Evolutionary conservation across 2,113 vertebrate genomes (phyloP).

Genomic region (Malaclemys terrapin): DNA sequence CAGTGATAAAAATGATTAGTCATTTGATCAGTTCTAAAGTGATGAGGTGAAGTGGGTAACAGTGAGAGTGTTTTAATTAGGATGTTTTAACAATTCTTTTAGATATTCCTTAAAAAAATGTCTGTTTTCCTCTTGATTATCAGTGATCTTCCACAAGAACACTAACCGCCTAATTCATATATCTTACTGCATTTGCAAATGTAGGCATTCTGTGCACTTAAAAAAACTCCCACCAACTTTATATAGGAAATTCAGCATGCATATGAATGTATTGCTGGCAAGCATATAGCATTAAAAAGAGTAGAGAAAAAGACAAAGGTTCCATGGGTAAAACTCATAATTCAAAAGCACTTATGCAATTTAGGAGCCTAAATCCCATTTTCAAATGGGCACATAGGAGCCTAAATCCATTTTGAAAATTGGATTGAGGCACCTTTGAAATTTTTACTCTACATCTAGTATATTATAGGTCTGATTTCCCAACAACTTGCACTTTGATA

Average conservation of each 20-base stretch:
- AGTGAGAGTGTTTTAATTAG: neutral
- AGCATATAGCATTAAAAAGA: neutral
- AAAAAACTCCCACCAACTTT: neutral
- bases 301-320: neutral
- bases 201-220: neutral
- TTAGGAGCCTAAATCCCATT: neutral
- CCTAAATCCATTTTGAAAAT: neutral
- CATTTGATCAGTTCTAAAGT: neutral
- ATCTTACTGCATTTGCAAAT: neutral
- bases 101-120: neutral
- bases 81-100: neutral
- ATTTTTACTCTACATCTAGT: neutral
- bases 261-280: neutral
- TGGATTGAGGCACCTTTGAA: neutral
- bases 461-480: conserved; percentile 10
- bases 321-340: neutral
- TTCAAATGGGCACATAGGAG: neutral
- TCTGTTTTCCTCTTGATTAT: neutral
- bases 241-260: neutral
- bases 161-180: neutral
- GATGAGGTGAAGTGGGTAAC: neutral
- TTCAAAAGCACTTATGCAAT: neutral
- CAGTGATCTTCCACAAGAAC: neutral
- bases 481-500: neutral
- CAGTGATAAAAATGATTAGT: neutral